Conservation (phyloP, 2,888 invertebrate genomes). For the Orthosia gothica region DNA sequence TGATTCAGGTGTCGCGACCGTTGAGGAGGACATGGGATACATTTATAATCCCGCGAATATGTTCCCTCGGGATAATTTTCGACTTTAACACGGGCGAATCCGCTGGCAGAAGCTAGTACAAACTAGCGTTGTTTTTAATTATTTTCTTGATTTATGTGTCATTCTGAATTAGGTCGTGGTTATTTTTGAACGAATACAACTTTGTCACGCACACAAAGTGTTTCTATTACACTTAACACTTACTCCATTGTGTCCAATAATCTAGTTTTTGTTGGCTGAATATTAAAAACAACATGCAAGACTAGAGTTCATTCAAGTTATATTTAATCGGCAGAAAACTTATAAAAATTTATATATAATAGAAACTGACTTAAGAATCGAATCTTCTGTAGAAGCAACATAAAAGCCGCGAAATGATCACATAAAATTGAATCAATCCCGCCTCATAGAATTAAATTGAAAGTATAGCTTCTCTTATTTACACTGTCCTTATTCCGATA, state of each 20-base stretch:
- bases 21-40: no score
- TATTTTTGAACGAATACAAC: constrained; percentile 32
- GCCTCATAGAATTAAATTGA: constrained; percentile 22
- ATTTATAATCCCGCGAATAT: no score
- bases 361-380: background rate
- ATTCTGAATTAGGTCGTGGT: constrained; percentile 24
- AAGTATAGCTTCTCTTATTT: constrained; percentile 14
- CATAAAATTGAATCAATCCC: constrained; percentile 32
- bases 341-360: background rate
- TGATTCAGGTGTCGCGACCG: no score
- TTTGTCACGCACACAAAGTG: constrained; percentile 38
- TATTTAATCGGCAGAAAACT: background rate
- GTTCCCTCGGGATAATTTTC: no score
- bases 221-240: constrained; percentile 30
- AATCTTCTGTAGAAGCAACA: constrained; percentile 26
- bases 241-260: constrained; percentile 34
- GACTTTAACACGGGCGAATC: no score
- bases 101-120: no score
- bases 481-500: constrained; percentile 31
- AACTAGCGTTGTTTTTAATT: constrained; percentile 11
- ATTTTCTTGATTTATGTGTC: constrained; percentile 12
- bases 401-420: constrained; percentile 24
- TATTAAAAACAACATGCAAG: constrained; percentile 13
- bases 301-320: background rate
- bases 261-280: background rate